Base-by-base conservation (phyloP, 2,797 vertebrate genomes). In the Spinus pinus region DNA sequence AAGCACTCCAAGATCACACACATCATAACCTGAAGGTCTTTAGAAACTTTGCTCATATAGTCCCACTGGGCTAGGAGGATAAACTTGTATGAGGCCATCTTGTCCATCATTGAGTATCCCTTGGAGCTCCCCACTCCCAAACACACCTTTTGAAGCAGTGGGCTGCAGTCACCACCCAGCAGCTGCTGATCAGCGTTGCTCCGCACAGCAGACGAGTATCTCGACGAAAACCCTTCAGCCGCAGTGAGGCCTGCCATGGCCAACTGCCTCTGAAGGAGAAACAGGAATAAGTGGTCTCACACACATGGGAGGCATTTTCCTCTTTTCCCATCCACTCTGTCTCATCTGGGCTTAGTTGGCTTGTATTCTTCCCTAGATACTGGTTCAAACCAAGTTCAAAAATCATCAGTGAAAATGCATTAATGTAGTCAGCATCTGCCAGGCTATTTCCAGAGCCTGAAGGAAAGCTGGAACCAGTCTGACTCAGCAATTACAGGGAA, bases 201-300 rank as follows among this genome's bases (percentile, higher is more conserved):
- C 99, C 98, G 7, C 98, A 99, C 89, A 99, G 96, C 74, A 99
- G 98, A 66, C 98, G 98, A 37, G 97, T 97, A 35, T 98, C 98
- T 97, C 96, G 98, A 21, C 81, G 97, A 96, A 98, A 98, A 75
- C 98, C 98, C 66, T 97, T 98, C 67, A 98, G 96, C 97, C 99
- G 98, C 50, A 99, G 96, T 0, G 99, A 99, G n/a, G 98, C 98
- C 95, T 99, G 99, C 99, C 99, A 99, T 0, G 99, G 99, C 98
- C 98, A 99, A 14, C 98, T 96, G 1, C 99, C 99, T 93, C 98
- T 99, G 95, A 88, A 56, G 64, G 71, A 97, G 47, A 93, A 95
- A 92, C 39, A 66, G 61, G 22, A 77, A 28, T 42, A 54, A 87
- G 9, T 44, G 14, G 24, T 37, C 31, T 74, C 64, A 83, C 50